Evolutionary conservation across 1,140 invertebrate species (phyloP), one percentile per base, ranked within the genome.

Genomic region (Radopholus similis): DNA sequence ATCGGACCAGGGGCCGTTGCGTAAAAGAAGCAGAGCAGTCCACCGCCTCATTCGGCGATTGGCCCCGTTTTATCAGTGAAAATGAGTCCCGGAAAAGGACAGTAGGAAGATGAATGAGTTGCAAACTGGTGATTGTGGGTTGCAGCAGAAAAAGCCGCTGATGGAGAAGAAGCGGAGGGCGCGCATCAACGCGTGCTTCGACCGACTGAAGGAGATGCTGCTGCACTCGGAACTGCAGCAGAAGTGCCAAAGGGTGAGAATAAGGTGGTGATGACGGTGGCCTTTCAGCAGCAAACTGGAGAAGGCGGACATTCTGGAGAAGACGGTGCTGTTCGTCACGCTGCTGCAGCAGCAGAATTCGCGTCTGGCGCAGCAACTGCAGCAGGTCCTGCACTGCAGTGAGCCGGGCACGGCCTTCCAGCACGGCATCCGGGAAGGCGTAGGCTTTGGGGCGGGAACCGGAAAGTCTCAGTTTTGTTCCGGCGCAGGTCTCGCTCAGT

Each of bases 231-330:
- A 69, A 9, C 15, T 38, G 35, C 53, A 51, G 15, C 64, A 58
- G 53, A 68, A 49, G 65, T 58, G 40, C 30, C n/a, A 21, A 5
- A 5, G 11, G 54, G 35, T n/a, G 28, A 5, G 30, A n/a, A n/a
- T 56, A 37, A 18, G 54, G 30, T n/a, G 15, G 30, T 23, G 13
- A 65, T 9, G n/a, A 21, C 32, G 32, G 44, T 3, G 13, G 23
- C n/a, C 35, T 71, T 72, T 35, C n/a, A 72, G 59, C 35, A 47
- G 66, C n/a, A 71, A 73, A 42, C 47, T 73, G 34, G 72, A 73
- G 34, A 73, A 73, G 42, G 72, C 72, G 4, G 72, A 73, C 59
- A 60, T 73, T 47, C 51, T 73, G 34, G 72, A 73, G 56, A 70
- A 60, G 38, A 73, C 72, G 11, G 73, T 73, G n/a, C 13, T 34